Conservation (phyloP, 2,113 vertebrate genomes). For the Syngnathus scovelli region DNA sequence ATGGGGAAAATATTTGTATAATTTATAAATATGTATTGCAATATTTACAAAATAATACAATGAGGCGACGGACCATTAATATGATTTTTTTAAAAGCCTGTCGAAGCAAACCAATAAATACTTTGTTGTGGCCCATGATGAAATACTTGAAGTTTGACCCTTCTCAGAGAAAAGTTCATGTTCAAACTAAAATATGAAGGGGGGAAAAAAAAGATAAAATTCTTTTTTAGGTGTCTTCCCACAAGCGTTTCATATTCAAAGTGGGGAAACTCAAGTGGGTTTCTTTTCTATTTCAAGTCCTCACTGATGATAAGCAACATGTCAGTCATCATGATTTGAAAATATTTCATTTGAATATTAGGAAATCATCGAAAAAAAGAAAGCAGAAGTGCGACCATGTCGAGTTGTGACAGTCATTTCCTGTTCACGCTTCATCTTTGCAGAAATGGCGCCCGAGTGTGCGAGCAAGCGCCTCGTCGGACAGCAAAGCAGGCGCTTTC, state of each 20-base stretch:
- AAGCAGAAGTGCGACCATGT: constrained; percentile 1
- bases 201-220: background rate
- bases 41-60: too few species aligned
- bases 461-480: constrained; percentile 31
- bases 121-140: background rate
- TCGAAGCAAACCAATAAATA: background rate
- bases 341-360: background rate
- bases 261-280: constrained; percentile 1
- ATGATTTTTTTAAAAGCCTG: background rate
- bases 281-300: background rate
- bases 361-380: background rate
- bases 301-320: background rate
- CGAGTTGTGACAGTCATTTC: constrained; percentile 2
- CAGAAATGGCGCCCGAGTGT: constrained; percentile 46
- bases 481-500: constrained; percentile 32
- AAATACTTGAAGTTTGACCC: background rate
- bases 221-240: background rate
- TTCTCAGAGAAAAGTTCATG: background rate
- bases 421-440: constrained; percentile 68
- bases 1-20: too few species aligned
- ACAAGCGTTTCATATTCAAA: constrained; percentile 1
- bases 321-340: background rate
- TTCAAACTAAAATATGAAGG: background rate
- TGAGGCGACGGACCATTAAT: background rate
- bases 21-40: too few species aligned